Evolutionary conservation across 1,140 invertebrate genomes (phyloP).

Genomic region (Dolichoris vasculosae): DNA sequence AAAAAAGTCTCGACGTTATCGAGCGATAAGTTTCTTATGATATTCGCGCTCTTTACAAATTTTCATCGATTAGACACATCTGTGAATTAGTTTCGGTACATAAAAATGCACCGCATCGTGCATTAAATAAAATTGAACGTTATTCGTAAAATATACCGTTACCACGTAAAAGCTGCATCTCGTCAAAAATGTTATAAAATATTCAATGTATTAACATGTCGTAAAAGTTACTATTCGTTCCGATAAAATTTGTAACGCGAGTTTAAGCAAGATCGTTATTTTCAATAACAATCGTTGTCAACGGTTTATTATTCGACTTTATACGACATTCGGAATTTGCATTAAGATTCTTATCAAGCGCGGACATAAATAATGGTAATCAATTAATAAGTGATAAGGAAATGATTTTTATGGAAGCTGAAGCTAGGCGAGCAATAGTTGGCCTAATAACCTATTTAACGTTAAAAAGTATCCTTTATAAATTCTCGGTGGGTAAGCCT

Average conservation of each 20-base stretch:
- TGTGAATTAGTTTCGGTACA: neutral
- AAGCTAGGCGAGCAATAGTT: neutral
- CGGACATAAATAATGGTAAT: neutral
- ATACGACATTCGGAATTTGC: neutral
- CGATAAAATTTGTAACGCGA: neutral
- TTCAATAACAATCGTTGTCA: neutral
- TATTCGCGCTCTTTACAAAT: neutral
- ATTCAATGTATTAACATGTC: neutral
- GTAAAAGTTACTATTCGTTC: neutral
- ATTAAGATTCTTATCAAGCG: neutral
- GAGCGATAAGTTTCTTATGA: too few species aligned
- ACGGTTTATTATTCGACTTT: neutral
- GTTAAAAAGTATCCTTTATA: neutral
- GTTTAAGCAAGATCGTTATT: neutral
- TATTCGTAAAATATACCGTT: neutral
- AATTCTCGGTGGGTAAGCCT: neutral
- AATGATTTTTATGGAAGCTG: neutral
- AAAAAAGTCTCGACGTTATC: too few species aligned
- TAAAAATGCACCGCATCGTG: neutral
- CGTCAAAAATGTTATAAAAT: neutral
- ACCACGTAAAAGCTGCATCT: too few species aligned
- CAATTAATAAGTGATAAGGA: conserved; percentile 8
- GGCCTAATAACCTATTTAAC: neutral
- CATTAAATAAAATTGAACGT: neutral
- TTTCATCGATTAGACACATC: neutral